Evolutionary conservation across 2,113 vertebrate genomes (phyloP).

Genomic region (Lophius piscatorius): DNA sequence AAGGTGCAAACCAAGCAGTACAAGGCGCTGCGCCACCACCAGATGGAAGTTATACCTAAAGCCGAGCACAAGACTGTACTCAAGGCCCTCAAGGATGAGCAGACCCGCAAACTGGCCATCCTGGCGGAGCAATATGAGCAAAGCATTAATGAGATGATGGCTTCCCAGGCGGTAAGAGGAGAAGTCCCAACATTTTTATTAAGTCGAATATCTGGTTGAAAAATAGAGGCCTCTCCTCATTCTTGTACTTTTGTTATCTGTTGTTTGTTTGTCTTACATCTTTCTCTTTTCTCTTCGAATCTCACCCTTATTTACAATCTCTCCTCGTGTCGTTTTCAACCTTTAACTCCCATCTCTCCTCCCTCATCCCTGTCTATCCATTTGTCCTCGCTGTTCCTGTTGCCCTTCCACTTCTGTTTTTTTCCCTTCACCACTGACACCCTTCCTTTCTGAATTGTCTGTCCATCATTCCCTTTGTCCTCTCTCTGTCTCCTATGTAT

Average conservation of each 20-base stretch:
- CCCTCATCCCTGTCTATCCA: background rate
- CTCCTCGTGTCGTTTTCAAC: background rate
- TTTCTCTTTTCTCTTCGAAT: background rate
- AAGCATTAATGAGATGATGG: conserved; percentile 99
- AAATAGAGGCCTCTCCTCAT: too few relatives aligned
- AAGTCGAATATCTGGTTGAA: too few relatives aligned
- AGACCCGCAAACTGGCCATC: conserved; percentile 98
- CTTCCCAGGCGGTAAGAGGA: conserved; percentile 92
- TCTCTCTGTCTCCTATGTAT: background rate
- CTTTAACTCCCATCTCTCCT: background rate
- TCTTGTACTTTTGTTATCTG: background rate
- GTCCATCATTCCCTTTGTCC: conserved; percentile 5
- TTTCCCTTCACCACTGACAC: background rate
- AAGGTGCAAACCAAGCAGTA: conserved; percentile 99
- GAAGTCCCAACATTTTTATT: background rate
- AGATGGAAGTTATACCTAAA: conserved; percentile 98
- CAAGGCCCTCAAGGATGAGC: conserved; percentile 98
- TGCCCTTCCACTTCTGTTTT: conserved; percentile 18
- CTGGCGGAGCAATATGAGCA: conserved; percentile 99
- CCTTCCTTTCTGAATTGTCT: background rate
- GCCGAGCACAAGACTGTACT: conserved; percentile 98
- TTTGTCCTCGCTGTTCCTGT: conserved; percentile 18
- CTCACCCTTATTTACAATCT: conserved; percentile 1
- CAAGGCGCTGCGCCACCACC: conserved; percentile 98
- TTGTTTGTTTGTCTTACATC: conserved; percentile 2